These are phyloP conservation scores for Grallaria varia DNA, from an alignment of 2,113 vertebrate species.

Conservation along the genomic window DNA sequence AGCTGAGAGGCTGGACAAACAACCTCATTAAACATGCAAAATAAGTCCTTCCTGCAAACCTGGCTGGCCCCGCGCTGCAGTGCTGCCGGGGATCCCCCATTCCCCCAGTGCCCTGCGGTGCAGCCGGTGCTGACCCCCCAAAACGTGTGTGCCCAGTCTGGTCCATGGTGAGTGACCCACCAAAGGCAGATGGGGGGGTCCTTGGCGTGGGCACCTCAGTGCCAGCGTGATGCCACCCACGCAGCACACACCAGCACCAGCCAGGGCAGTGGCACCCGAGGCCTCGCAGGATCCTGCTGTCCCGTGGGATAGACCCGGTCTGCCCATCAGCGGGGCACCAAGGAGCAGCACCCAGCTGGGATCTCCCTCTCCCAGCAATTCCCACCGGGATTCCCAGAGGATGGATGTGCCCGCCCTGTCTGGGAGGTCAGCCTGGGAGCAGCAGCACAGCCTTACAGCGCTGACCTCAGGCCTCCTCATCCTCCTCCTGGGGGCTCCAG, in stretches of 20 bases:
- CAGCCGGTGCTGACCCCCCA: rapidly evolving
- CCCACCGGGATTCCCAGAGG: rapidly evolving
- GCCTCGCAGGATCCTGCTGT: not conserved
- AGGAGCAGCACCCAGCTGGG: not conserved
- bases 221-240: rapidly evolving
- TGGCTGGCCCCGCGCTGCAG: not conserved
- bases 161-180: not conserved
- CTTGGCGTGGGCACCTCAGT: rapidly evolving
- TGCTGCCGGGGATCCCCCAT: not conserved
- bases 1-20: not conserved
- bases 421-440: not conserved
- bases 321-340: rapidly evolving
- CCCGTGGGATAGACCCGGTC: rapidly evolving
- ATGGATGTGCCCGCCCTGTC: rapidly evolving
- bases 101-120: rapidly evolving
- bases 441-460: rapidly evolving
- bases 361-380: not conserved
- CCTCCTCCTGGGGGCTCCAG: not conserved
- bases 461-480: not conserved
- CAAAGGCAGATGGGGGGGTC: not conserved
- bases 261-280: not conserved
- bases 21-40: not conserved
- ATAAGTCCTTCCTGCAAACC: not conserved
- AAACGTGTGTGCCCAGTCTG: not conserved
- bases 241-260: not conserved